A percentile compares a stretch with the other conserved stretches of the same genome.
Conservation (phyloP, 2,888 invertebrate genomes). For the Cylindroiulus punctatus region DNA sequence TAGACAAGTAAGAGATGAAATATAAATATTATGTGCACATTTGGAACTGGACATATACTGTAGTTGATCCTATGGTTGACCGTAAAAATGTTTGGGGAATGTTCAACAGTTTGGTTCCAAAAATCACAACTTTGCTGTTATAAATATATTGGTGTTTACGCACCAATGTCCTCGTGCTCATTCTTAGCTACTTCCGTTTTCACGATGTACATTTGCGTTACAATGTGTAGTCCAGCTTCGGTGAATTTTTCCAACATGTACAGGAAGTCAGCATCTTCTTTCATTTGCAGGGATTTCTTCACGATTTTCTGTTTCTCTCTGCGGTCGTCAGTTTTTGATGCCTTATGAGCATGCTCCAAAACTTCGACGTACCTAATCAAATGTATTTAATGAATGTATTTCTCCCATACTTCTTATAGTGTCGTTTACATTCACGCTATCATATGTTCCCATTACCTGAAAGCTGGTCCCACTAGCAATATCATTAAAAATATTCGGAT, state of each 20-base stretch:
- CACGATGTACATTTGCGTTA: slow-evolving; percentile 50
- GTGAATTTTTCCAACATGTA: slow-evolving; percentile 55
- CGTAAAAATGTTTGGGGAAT: no score
- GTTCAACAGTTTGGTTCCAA: no score
- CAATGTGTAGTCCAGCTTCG: slow-evolving; percentile 51
- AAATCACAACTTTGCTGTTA: no score
- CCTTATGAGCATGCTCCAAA: slow-evolving; percentile 35
- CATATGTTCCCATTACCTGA: slow-evolving; percentile 39
- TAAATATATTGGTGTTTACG: neutral
- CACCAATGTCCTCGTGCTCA: neutral
- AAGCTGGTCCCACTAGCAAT: slow-evolving; percentile 49
- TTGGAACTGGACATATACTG: no score
- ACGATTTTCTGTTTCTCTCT: slow-evolving; percentile 45
- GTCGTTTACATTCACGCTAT: no score
- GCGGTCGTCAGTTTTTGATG: neutral
- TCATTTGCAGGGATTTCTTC: slow-evolving; percentile 44
- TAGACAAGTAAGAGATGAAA: no score
- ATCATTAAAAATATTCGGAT: slow-evolving; percentile 19
- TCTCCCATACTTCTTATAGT: no score
- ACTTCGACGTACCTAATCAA: slow-evolving; percentile 46
- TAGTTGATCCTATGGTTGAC: no score
- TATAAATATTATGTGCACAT: no score
- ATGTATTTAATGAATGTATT: no score
- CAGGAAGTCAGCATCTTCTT: slow-evolving; percentile 53
- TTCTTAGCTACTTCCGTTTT: slow-evolving; percentile 15